phyloP scores from a whole-genome alignment of 1,140 invertebrate species.

The Saccostrea echinata region DNA sequence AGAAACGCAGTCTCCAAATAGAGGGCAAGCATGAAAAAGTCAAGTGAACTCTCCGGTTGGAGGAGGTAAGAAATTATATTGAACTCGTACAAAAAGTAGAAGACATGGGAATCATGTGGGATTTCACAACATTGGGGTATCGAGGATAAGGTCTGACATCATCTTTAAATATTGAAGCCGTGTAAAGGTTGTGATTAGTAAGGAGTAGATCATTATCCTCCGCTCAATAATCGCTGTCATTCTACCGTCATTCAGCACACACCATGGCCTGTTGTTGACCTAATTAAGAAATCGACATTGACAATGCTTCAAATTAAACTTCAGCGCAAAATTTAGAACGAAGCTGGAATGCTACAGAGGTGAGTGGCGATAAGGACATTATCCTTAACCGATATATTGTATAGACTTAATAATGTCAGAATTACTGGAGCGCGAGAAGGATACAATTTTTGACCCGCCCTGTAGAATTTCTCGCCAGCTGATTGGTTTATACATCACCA shows the following conservation, averaged over 20 bases:
- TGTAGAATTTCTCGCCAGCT: neutral
- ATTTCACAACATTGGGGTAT: neutral
- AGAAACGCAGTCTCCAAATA: neutral
- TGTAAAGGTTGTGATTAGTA: neutral
- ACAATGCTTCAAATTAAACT: neutral
- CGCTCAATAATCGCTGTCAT: neutral
- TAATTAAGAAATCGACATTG: slow-evolving; percentile 13
- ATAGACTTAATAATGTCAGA: neutral
- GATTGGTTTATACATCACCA: slow-evolving; percentile 5
- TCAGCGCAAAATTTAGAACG: neutral
- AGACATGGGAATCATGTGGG: slow-evolving; percentile 28
- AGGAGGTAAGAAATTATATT: slow-evolving; percentile 24
- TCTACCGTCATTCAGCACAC: neutral
- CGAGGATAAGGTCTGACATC: neutral
- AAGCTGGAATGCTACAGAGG: slow-evolving; percentile 7
- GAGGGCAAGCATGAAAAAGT: neutral
- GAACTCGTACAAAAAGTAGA: neutral
- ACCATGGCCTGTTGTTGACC: slow-evolving; percentile 11
- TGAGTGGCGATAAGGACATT: neutral
- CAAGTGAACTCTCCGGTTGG: neutral
- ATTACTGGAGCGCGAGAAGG: neutral
- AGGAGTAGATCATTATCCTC: neutral
- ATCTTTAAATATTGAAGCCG: neutral
- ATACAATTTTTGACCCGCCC: neutral
- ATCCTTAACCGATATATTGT: neutral